Evolutionary conservation across 2,888 invertebrate genomes (phyloP).

Genomic region (Dryobota labecula): DNA sequence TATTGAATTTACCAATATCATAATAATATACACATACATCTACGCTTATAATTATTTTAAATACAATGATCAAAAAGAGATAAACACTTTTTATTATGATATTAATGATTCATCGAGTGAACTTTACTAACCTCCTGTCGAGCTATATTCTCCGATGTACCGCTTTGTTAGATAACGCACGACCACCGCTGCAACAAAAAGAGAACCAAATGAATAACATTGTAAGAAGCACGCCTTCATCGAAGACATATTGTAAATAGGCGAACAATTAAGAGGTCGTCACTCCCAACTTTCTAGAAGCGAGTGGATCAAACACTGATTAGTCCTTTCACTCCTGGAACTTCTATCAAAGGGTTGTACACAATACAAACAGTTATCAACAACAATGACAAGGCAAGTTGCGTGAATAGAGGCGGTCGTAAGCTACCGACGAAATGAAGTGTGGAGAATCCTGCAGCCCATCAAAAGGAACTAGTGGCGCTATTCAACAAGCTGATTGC

Average conservation of each 20-base stretch:
- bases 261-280: constrained; percentile 80
- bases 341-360: constrained; percentile 78
- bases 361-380: constrained; percentile 87
- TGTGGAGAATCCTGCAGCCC: constrained; percentile 84
- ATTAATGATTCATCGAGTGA: constrained; percentile 56
- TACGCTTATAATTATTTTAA: constrained; percentile 35
- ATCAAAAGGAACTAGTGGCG: constrained; percentile 79
- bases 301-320: constrained; percentile 78
- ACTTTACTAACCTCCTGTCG: constrained; percentile 93
- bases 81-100: constrained; percentile 48
- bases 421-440: constrained; percentile 85
- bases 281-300: constrained; percentile 86
- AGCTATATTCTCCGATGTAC: constrained; percentile 95
- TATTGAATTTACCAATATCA: constrained; percentile 41
- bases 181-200: constrained; percentile 93
- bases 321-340: constrained; percentile 87
- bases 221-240: constrained; percentile 64
- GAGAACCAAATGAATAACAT: constrained; percentile 69
- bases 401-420: constrained; percentile 74
- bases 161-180: constrained; percentile 95
- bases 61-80: constrained; percentile 28
- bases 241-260: constrained; percentile 70
- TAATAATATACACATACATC: constrained; percentile 5
- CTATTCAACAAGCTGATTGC: constrained; percentile 86
- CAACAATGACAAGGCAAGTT: constrained; percentile 85